Conservation (phyloP, 1,140 invertebrate species). For the Linepithema humile region DNA sequence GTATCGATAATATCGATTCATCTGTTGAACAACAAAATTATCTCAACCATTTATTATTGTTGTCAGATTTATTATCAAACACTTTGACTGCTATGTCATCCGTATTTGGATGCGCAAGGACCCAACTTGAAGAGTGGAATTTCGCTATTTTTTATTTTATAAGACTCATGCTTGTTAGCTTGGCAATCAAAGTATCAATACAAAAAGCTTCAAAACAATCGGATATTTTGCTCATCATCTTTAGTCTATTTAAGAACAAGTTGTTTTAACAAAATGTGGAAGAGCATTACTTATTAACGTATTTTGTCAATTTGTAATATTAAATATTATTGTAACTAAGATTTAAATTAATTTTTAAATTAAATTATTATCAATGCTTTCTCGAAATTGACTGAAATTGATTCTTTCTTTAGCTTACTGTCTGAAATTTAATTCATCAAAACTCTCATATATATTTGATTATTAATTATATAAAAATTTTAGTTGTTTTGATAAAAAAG, state of each 20-base stretch:
- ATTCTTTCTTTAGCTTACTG: neutral
- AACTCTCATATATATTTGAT: neutral
- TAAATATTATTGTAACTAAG: neutral
- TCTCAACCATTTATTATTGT: neutral
- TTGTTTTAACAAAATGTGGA: too few relatives aligned
- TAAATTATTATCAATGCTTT: neutral
- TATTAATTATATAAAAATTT: neutral
- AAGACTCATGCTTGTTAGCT: too few relatives aligned
- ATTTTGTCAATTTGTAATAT: neutral
- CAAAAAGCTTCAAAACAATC: neutral
- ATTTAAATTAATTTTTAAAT: neutral
- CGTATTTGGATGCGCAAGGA: too few relatives aligned
- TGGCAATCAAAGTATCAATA: too few relatives aligned
- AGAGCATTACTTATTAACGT: neutral
- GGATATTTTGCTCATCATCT: neutral
- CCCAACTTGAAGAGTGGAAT: too few relatives aligned
- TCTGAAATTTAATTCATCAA: neutral
- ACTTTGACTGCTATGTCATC: too few relatives aligned
- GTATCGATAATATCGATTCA: conserved; percentile 87
- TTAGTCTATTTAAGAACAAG: too few relatives aligned
- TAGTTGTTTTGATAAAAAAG: neutral
- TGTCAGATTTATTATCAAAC: neutral
- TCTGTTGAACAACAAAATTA: conserved; percentile 75
- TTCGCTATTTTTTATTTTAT: too few relatives aligned
- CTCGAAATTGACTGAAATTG: neutral